These are phyloP conservation scores for Rhyacophila brunnea DNA, from an alignment of 1,140 invertebrate species.

Conservation along the genomic window DNA sequence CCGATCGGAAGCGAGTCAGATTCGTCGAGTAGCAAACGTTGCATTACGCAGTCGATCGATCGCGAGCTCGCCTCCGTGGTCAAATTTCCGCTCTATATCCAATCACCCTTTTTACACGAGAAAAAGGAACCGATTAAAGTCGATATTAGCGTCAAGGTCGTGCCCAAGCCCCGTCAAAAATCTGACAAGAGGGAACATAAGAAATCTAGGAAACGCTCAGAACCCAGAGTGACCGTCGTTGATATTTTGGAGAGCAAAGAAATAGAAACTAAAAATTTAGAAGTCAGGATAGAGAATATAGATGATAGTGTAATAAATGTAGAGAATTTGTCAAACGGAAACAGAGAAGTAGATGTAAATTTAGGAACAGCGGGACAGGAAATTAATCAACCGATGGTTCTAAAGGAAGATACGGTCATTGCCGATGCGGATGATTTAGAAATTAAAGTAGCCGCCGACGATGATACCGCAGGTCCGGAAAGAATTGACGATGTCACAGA, in stretches of 20 bases:
- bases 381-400: no score
- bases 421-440: no score
- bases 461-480: no score
- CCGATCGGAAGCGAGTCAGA: constrained; percentile 53
- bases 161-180: constrained; percentile 60
- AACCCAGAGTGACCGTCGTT: neutral
- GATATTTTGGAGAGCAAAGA: constrained; percentile 35
- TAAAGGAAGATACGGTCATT: no score
- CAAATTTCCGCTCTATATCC: constrained; percentile 57
- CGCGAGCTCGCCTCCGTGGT: constrained; percentile 49
- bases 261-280: neutral
- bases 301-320: no score
- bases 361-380: no score
- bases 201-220: constrained; percentile 41
- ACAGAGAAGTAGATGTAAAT: no score
- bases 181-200: constrained; percentile 40
- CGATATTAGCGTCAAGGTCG: constrained; percentile 75
- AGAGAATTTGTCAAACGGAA: no score
- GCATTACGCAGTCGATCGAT: constrained; percentile 50
- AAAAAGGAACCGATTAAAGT: constrained; percentile 76
- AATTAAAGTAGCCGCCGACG: no score
- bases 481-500: no score
- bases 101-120: constrained; percentile 65
- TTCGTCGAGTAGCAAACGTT: constrained; percentile 62
- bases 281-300: no score